Evolutionary conservation across 1,140 invertebrate species (phyloP).

Genomic region (Drosophila pandora): DNA sequence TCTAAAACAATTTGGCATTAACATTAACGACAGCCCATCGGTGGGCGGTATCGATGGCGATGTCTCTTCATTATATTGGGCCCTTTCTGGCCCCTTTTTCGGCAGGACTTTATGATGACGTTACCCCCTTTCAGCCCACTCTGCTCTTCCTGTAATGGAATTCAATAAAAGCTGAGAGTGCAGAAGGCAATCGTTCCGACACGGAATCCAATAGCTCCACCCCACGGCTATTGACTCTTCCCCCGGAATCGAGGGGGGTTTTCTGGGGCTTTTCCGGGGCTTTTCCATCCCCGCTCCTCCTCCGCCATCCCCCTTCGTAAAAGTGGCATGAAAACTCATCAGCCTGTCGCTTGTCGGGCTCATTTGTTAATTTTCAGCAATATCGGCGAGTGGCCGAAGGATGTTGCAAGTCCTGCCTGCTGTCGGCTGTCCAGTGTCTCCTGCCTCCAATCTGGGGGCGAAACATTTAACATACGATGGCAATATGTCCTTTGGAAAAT

Average conservation of each 20-base stretch:
- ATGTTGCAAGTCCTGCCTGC: constrained; percentile 1
- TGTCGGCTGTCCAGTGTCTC: neutral
- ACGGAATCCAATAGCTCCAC: constrained; percentile 48
- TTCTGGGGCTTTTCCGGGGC: neutral
- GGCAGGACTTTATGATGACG: constrained; percentile 65
- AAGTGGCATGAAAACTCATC: constrained; percentile 33
- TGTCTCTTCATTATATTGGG: constrained; percentile 10
- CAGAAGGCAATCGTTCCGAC: constrained; percentile 66
- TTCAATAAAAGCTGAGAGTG: constrained; percentile 81
- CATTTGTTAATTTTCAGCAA: constrained; percentile 78
- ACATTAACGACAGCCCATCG: constrained; percentile 52
- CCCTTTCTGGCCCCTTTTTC: neutral
- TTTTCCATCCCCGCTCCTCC: neutral
- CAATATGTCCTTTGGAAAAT: neutral
- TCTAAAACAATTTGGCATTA: constrained; percentile 58
- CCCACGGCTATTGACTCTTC: constrained; percentile 8
- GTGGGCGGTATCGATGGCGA: constrained; percentile 27
- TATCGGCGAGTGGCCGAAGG: constrained; percentile 46
- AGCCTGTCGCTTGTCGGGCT: constrained; percentile 59
- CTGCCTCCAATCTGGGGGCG: neutral
- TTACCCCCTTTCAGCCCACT: constrained; percentile 16
- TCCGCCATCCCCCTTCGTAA: neutral
- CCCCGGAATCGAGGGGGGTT: constrained; percentile 3
- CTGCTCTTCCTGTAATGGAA: constrained; percentile 74
- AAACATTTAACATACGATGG: neutral